These are phyloP conservation scores for Yponomeuta plumbellus DNA, from an alignment of 2,888 invertebrate genomes.

Conservation along the genomic window DNA sequence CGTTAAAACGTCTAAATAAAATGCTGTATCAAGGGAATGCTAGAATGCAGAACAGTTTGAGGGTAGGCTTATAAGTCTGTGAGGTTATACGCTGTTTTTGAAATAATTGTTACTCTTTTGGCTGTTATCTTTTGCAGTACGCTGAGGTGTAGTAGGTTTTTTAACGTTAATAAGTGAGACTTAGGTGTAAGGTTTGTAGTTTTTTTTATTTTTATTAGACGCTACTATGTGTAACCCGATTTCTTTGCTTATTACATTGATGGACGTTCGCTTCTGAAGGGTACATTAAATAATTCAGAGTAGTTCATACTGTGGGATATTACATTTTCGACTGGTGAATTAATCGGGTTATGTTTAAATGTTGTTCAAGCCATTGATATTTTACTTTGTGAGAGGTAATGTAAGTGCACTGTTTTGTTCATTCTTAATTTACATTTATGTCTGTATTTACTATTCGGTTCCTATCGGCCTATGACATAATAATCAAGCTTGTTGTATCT, in stretches of 20 bases:
- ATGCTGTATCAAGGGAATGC: no score
- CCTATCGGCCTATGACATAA: slow-evolving; percentile 70
- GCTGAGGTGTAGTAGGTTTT: slow-evolving; percentile 43
- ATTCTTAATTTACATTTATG: background rate
- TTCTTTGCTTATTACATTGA: background rate
- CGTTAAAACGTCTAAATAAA: no score
- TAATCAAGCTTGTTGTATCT: slow-evolving; percentile 61
- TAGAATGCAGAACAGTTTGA: background rate
- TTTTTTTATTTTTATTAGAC: slow-evolving; percentile 30
- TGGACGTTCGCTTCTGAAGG: background rate
- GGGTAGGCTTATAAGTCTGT: slow-evolving; percentile 1
- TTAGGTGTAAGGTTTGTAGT: slow-evolving; percentile 34
- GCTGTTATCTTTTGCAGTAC: slow-evolving; percentile 49
- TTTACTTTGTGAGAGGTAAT: background rate
- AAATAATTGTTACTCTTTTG: slow-evolving; percentile 33
- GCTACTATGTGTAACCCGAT: background rate
- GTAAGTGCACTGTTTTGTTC: background rate
- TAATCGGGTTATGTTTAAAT: background rate
- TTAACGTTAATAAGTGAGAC: slow-evolving; percentile 61
- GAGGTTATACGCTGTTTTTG: background rate
- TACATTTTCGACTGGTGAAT: background rate
- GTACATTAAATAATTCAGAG: no score
- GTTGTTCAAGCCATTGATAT: background rate
- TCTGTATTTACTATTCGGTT: slow-evolving; percentile 47
- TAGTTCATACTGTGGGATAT: background rate